These are phyloP conservation scores for Chrysaora quinquecirrha DNA, from an alignment of 30 jellyfish, hydroid and myxozoan genomes.

Conservation along the genomic window DNA sequence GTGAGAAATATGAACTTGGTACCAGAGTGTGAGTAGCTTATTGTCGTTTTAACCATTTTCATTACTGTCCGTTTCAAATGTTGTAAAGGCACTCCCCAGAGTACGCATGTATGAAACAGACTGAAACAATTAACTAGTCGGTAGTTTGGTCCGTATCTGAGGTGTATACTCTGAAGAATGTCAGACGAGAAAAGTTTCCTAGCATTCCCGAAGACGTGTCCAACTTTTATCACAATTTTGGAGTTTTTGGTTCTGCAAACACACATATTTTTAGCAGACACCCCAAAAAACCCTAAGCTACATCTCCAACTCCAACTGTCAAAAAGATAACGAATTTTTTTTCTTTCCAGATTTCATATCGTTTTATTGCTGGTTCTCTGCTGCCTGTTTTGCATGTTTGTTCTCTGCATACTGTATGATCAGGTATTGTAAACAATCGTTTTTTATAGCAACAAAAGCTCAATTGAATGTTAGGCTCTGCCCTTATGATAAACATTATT, in stretches of 20 bases:
- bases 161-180: too few species aligned
- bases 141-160: background rate
- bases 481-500: too few species aligned
- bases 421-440: conserved; percentile 46
- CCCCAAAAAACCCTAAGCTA: background rate
- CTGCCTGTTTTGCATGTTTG: conserved; percentile 63
- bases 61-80: background rate
- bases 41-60: background rate
- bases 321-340: background rate
- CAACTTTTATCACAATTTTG: too few species aligned
- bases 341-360: conserved; percentile 58
- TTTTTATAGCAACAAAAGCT: too few species aligned
- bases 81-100: background rate
- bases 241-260: background rate
- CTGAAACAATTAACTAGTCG: background rate
- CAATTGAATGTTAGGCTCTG: too few species aligned
- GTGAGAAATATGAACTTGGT: conserved; percentile 55
- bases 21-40: conserved; percentile 64
- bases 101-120: background rate
- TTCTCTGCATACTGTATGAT: conserved; percentile 66
- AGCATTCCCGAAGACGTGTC: background rate
- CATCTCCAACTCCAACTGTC: too few species aligned
- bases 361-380: conserved; percentile 65
- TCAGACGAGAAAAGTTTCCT: too few species aligned
- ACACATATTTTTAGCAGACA: background rate